A percentile compares a stretch with the other conserved stretches of the same genome.
These are phyloP conservation scores for Stegophylla sp. DNA, from an alignment of 2,888 invertebrate species.

Conservation along the genomic window DNA sequence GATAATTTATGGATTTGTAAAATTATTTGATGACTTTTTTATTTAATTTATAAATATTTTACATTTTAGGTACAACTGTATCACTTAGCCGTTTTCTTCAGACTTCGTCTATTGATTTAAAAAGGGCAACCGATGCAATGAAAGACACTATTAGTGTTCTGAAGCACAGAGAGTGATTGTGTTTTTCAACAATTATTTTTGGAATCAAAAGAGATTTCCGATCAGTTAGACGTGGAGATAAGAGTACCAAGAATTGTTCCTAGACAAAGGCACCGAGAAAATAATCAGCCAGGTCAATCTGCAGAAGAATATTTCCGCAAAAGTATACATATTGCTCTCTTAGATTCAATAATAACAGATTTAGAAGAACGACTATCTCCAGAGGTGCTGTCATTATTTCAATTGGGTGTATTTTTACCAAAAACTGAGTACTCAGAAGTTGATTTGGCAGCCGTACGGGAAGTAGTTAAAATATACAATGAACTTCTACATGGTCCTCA, in stretches of 20 bases:
- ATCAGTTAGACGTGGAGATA: slow-evolving; percentile 20
- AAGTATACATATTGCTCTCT: slow-evolving; percentile 7
- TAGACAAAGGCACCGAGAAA: slow-evolving; percentile 12
- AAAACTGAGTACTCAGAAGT: slow-evolving; percentile 8
- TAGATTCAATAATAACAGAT: slow-evolving; percentile 14
- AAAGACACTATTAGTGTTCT: slow-evolving; percentile 4
- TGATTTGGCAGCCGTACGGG: slow-evolving; percentile 22
- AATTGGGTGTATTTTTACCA: slow-evolving; percentile 15
- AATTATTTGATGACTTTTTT: background rate
- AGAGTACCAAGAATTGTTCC: slow-evolving; percentile 12
- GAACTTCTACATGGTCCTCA: background rate
- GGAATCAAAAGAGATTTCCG: slow-evolving; percentile 1
- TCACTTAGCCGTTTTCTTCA: slow-evolving; percentile 24
- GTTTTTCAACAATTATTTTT: too few species aligned
- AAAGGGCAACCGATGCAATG: slow-evolving; percentile 18
- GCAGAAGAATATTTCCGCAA: slow-evolving; percentile 21
- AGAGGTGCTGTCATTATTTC: slow-evolving; percentile 16
- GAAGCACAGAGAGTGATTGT: background rate
- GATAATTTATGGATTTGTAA: slow-evolving; percentile 4
- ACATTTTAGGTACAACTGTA: slow-evolving; percentile 8
- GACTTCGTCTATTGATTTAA: slow-evolving; percentile 14
- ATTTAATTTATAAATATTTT: slow-evolving; percentile 10
- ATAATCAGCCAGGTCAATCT: slow-evolving; percentile 9
- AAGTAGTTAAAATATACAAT: slow-evolving; percentile 4
- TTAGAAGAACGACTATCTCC: slow-evolving; percentile 14